Conservation (phyloP, 2,888 invertebrate species). For the Venusia cambrica region DNA sequence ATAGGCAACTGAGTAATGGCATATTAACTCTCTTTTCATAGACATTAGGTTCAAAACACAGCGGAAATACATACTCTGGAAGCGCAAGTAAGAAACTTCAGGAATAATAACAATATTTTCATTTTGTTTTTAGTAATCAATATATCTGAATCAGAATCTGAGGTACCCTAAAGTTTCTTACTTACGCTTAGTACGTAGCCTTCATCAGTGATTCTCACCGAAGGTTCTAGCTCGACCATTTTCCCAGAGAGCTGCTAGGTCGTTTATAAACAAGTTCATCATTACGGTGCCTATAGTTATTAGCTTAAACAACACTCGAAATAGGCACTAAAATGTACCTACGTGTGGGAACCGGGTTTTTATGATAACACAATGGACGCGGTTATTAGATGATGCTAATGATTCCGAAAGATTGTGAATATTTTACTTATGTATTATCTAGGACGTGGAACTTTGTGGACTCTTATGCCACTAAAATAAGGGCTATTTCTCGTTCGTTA, state of each 20-base stretch:
- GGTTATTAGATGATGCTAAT: slow-evolving; percentile 20
- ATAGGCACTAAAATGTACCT: slow-evolving; percentile 14
- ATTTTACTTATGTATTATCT: slow-evolving; percentile 5
- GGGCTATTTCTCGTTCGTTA: too few relatives aligned
- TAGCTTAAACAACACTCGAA: slow-evolving; percentile 29
- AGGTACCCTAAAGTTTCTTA: too few relatives aligned
- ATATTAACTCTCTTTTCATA: too few relatives aligned
- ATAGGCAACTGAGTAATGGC: too few relatives aligned
- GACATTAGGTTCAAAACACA: too few relatives aligned
- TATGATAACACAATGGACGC: slow-evolving; percentile 18
- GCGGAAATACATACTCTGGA: too few relatives aligned
- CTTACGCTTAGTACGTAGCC: not conserved
- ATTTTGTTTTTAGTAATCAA: too few relatives aligned
- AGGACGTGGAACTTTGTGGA: too few relatives aligned
- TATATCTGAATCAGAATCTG: too few relatives aligned
- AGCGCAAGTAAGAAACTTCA: too few relatives aligned
- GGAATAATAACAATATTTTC: too few relatives aligned
- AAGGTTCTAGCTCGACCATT: not conserved
- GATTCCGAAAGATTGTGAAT: slow-evolving; percentile 11
- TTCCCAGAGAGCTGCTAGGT: slow-evolving; percentile 11
- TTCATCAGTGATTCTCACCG: not conserved
- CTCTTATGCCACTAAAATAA: too few relatives aligned
- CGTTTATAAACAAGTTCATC: slow-evolving; percentile 24
- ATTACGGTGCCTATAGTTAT: slow-evolving; percentile 29
- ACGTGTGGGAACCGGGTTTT: slow-evolving; percentile 16